Base-by-base conservation (phyloP, 2,797 vertebrate species). In the Malacoraja senta region DNA sequence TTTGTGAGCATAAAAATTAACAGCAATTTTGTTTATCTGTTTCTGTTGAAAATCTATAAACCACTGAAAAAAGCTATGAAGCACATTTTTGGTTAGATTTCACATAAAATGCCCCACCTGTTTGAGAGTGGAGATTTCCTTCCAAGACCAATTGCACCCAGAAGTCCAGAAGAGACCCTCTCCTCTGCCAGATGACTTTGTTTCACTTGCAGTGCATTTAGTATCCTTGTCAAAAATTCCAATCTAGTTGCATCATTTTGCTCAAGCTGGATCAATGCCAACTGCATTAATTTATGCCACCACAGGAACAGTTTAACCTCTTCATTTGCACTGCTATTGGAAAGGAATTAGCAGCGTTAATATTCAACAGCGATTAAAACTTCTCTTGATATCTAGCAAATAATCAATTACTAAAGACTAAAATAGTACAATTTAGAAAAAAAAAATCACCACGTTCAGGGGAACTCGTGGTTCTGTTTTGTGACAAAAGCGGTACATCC, bases 241-340 rank as follows among this genome's bases (percentile, higher is more conserved):
- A 96, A 96, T 65, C 97, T 94, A 8, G 97, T 35, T 0, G 96
- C 93, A 90, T 99, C 98, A 0, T 96, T 97, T 94, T 98, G 98
- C 93, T 98, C 97, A 8, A 96, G 94, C 95, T 99, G 98, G 9
- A 97, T 96, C 94, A 98, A 96, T 94, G 98, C 97, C 93, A 99
- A 97, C 95, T 99, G 98, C 93, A 99, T 95, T 6, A 96, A 95
- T 95, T 99, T 99, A 94, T 99, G 98, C 98, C 98, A 99, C 99
- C 99, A 99, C 24, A 99, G 96, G 94, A 99, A 98, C 94, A 99
- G 96, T 95, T 99, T 99, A 68, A 98, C 97, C 94, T 99, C 99
- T 68, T 99, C 98, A 53, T 95, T 95, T 3, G 95, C 94, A 77
- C 97, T 97, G 93, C 98, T 99, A 95, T 19, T 81, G 53, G 19